Evolutionary conservation across 2,888 invertebrate species (phyloP), one percentile per base, ranked within the genome.

Genomic region (Myathropa florea): DNA sequence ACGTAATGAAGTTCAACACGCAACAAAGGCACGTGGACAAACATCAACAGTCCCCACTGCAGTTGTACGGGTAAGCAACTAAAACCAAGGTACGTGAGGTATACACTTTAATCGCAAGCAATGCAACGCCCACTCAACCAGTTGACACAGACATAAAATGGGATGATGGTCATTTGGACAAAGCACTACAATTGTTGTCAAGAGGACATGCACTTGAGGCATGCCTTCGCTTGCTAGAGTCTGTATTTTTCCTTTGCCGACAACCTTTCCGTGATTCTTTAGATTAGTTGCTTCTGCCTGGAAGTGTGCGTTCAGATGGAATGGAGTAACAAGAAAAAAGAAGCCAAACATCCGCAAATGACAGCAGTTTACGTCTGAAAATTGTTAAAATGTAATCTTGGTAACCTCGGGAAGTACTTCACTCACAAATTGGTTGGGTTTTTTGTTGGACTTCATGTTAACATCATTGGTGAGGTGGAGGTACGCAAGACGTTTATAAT

Each of bases 121-220:
- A 26, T 70, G 53, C 26, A 65, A 73, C 68, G 57, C 60, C 79
- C 53, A 70, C 53, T 72, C 70, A 75, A 75, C n/a, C 46, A 55
- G 73, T 79, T 75, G 68, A 75, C 79, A 75, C 24, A 65, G 64
- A 79, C 78, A 83, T 78, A 60, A 83, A 73, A 83, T 28, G 53
- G 79, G 60, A 83, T 64, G 75, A 60, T 64, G 83, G 68, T 59
- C 83, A 79, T 83, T 78, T 63, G 23, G 59, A 26, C 59, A 83
- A 67, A 61, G 39, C 28, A 67, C 30, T 39, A 75, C 36, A 79
- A 73, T 65, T 24, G 36, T 59, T 53, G 57, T 57, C 57, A 6
- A 57, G 24, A 24, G 57, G 24, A 26, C 57, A 10, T 57, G 57
- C 24, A 57, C 57, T 26, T 57, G 57, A 14, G 12, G 57, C 57